Percentiles rank a stretch among this genome's conserved stretches.
phyloP scores from a whole-genome alignment of 1,140 invertebrate genomes.

The Homarus americanus region DNA sequence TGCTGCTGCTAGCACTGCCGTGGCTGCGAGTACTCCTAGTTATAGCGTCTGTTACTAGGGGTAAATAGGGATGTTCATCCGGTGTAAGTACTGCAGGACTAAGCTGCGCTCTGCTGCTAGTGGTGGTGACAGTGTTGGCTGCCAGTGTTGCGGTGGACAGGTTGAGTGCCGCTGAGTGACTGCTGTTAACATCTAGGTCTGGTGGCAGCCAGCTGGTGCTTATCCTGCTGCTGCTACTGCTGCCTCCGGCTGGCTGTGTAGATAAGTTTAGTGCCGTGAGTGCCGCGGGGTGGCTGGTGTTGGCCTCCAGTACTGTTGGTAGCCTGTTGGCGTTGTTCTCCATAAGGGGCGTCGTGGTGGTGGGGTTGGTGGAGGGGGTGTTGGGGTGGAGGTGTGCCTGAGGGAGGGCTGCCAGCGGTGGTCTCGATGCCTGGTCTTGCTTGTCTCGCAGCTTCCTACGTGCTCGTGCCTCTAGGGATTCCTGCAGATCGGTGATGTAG shows the following conservation, averaged over 20 bases:
- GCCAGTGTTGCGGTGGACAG: too few species aligned
- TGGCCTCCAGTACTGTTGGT: constrained; percentile 15
- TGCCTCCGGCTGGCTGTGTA: background rate
- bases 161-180: too few species aligned
- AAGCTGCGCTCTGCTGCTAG: too few species aligned
- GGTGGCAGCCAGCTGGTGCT: background rate
- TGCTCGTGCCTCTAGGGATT: constrained; percentile 60
- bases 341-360: background rate
- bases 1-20: too few species aligned
- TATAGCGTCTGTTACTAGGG: too few species aligned
- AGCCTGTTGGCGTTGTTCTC: constrained; percentile 39
- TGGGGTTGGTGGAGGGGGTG: background rate
- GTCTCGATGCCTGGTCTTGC: constrained; percentile 26
- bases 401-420: constrained; percentile 46
- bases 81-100: too few species aligned
- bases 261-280: background rate
- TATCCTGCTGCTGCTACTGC: background rate
- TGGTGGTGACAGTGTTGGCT: too few species aligned
- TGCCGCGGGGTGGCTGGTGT: constrained; percentile 26
- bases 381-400: constrained; percentile 45
- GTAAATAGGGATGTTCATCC: too few species aligned
- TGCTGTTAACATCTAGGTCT: too few species aligned
- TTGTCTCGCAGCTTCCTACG: constrained; percentile 54
- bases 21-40: too few species aligned
- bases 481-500: constrained; percentile 73